Evolutionary conservation across 2,797 vertebrate species (phyloP), one percentile per base, ranked within the genome.

Genomic region (Chromobotia macracanthus): DNA sequence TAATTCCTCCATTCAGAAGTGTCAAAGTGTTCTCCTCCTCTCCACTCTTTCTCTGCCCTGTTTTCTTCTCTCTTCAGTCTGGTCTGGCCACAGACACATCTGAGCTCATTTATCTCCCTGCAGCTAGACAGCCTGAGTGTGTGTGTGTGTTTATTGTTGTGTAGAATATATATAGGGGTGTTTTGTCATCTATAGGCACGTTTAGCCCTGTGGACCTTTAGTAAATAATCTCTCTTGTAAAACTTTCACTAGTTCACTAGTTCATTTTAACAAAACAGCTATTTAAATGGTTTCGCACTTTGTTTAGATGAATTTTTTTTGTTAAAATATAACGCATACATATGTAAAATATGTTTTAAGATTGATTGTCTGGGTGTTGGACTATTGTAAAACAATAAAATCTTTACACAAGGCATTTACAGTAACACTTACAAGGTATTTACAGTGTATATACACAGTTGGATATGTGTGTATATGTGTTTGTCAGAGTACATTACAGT

Each of bases 1-100:
- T 72, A 64, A 64, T 44, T 64, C 50, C 69, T 65, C 60, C 68
- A 56, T 69, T 64, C 61, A 70, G 9, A 50, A 41, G 19, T 41
- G 75, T 77, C 56, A 51, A 23, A 70, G n/a, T 50, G 11, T 77
- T 63, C 66, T 23, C 19, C 41, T 48, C 5, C 35, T 72, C 41
- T 58, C 15, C 53, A 72, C 25, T 46, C 7, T 53, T 65, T 23
- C 21, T 65, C 31, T 53, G 61, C 19, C 10, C 73, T 9, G 35
- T 70, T 50, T 70, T 63, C 28, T n/a, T 61, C 25, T 61, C 58
- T 60, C 11, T 60, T 75, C 8, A 51, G 8, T 31, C 63, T 15
- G 25, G 16, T n/a, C 61, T 38, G 61, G 61, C 31, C 28, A 64
- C 16, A 64, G 61, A 35, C 28, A 64, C 23, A 9, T 16, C 28